Conservation (phyloP, 2,797 vertebrate genomes). For the Myoxocephalus aenaeus region DNA sequence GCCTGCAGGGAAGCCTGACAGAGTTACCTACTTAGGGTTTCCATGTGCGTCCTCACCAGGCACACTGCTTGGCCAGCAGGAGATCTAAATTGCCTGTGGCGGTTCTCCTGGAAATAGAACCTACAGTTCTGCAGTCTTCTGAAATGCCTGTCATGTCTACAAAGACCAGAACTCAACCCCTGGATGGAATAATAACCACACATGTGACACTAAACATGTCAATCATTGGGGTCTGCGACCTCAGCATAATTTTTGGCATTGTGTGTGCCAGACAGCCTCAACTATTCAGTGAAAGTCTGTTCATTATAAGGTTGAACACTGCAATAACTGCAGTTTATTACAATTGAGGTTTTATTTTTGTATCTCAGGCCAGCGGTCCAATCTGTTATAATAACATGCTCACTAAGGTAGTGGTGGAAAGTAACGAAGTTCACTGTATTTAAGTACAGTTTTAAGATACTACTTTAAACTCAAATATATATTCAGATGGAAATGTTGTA, state of each 20-base stretch:
- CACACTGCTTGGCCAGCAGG: constrained; percentile 54
- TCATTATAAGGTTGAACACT: constrained; percentile 17
- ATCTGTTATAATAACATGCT: background rate
- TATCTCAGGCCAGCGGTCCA: background rate
- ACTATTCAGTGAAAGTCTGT: constrained; percentile 22
- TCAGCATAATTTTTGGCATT: constrained; percentile 28
- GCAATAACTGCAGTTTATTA: constrained; percentile 12
- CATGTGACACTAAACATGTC: constrained; percentile 70
- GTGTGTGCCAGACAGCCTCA: constrained; percentile 20
- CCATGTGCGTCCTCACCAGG: constrained; percentile 64
- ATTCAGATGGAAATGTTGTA: constrained; percentile 2
- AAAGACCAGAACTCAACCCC: constrained; percentile 63
- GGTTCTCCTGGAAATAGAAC: constrained; percentile 75
- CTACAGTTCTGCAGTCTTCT: constrained; percentile 56
- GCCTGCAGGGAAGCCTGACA: constrained; percentile 74
- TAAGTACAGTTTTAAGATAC: background rate
- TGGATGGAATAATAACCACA: constrained; percentile 61
- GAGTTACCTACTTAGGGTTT: constrained; percentile 75
- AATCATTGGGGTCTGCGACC: constrained; percentile 55
- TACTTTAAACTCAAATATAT: background rate
- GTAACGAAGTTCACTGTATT: background rate
- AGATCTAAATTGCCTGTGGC: constrained; percentile 78
- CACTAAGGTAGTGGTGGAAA: background rate
- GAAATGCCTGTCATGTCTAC: constrained; percentile 69
- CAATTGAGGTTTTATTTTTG: background rate